Evolutionary conservation across 2,797 vertebrate species (phyloP).

Genomic region (Zalophus californianus): DNA sequence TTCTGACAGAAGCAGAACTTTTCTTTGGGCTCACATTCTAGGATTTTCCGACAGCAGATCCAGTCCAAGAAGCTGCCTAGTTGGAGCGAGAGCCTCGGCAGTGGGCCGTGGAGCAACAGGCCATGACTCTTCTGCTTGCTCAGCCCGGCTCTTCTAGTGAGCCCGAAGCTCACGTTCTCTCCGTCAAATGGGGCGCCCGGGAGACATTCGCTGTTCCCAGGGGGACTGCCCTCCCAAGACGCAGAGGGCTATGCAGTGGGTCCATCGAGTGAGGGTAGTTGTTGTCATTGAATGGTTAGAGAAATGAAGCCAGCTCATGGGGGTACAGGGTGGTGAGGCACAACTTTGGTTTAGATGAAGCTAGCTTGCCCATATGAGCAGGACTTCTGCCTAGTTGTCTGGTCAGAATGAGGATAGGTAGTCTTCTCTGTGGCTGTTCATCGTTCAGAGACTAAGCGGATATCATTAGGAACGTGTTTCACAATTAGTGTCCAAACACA

Average conservation of each 20-base stretch:
- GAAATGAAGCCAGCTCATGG: background rate
- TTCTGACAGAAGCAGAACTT: background rate
- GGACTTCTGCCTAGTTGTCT: background rate
- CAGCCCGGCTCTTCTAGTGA: background rate
- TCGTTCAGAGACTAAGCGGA: rapidly evolving
- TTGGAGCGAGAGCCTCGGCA: background rate
- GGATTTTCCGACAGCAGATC: background rate
- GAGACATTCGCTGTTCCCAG: background rate
- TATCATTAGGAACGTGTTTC: background rate
- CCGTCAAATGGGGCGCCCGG: background rate
- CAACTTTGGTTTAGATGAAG: background rate
- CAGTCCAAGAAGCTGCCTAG: background rate
- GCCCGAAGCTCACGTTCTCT: background rate
- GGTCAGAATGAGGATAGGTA: background rate
- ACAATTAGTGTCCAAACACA: background rate
- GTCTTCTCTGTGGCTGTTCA: background rate
- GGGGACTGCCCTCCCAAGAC: background rate
- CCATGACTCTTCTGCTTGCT: background rate
- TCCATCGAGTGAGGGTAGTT: background rate
- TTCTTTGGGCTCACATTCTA: background rate
- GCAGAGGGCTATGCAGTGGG: background rate
- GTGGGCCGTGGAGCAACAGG: background rate
- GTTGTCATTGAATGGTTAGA: background rate
- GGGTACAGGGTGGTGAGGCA: background rate
- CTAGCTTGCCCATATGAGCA: background rate